Conservation (phyloP, 2,113 vertebrate genomes). For the Hystrix cristata region DNA sequence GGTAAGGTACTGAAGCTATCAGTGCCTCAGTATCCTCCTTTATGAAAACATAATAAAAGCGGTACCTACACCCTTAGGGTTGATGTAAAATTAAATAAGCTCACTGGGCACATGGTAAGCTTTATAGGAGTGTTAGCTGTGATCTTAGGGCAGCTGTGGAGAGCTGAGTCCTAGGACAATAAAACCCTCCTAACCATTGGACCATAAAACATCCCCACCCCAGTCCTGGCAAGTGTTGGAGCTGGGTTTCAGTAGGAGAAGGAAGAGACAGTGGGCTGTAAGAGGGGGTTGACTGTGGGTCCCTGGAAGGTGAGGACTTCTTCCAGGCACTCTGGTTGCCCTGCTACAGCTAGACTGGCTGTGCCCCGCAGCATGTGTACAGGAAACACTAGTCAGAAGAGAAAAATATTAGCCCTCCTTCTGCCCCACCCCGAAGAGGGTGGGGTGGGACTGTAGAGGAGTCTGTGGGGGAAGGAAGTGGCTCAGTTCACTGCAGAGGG, state of each 20-base stretch:
- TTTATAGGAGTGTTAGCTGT: not conserved
- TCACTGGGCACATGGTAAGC: not conserved
- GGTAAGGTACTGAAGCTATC: not conserved
- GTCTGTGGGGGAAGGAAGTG: conserved; percentile 6
- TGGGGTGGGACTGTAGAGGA: not conserved
- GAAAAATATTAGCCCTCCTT: not conserved
- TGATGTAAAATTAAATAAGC: not conserved
- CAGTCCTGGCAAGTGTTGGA: not conserved
- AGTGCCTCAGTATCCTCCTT: not conserved
- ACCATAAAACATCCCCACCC: not conserved
- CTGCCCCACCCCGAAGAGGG: not conserved
- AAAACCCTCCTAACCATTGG: not conserved
- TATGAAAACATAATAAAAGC: conserved; percentile 14
- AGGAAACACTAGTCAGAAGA: not conserved
- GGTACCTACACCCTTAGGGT: not conserved
- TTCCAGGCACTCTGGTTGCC: not conserved
- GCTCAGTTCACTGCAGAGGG: not conserved
- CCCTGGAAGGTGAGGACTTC: not conserved
- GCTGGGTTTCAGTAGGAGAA: not conserved
- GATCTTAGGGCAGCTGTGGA: not conserved
- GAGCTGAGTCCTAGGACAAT: not conserved
- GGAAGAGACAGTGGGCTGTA: not conserved
- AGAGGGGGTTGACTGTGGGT: not conserved
- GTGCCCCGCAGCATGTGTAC: rapidly evolving
- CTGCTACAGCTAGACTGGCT: not conserved